These are phyloP conservation scores for Kuschelorhynchus macadamiae DNA, from an alignment of 2,888 invertebrate genomes.

Conservation along the genomic window DNA sequence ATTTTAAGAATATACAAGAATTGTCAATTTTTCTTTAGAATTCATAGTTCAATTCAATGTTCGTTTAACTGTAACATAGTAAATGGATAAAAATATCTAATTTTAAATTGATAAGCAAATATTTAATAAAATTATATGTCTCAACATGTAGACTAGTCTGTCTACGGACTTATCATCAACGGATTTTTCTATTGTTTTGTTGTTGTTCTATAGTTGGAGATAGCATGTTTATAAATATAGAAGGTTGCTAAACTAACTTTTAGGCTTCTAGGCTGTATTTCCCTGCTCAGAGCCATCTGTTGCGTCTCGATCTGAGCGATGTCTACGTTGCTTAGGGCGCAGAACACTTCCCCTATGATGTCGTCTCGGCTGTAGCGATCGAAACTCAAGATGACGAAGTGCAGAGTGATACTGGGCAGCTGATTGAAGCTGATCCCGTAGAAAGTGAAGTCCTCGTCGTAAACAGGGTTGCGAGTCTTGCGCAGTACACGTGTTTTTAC, in stretches of 20 bases:
- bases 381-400: conserved; percentile 94
- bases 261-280: conserved; percentile 92
- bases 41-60: too few relatives aligned
- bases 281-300: conserved; percentile 86
- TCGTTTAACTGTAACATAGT: too few relatives aligned
- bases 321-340: conserved; percentile 80
- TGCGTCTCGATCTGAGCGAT: conserved; percentile 81
- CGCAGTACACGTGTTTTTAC: conserved; percentile 82
- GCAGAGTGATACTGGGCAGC: conserved; percentile 89
- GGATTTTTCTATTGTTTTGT: too few relatives aligned
- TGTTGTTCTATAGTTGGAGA: too few relatives aligned
- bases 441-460: conserved; percentile 99
- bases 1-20: too few relatives aligned
- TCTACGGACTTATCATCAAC: too few relatives aligned
- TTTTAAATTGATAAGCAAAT: too few relatives aligned
- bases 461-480: conserved; percentile 95
- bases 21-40: too few relatives aligned
- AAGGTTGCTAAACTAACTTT: conserved; percentile 80
- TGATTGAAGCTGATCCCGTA: conserved; percentile 92
- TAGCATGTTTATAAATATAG: too few relatives aligned
- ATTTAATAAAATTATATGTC: too few relatives aligned
- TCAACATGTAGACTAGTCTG: too few relatives aligned
- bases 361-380: conserved; percentile 98
- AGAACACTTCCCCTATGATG: conserved; percentile 97
- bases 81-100: too few relatives aligned